Conservation (phyloP, 2,113 vertebrate species). For the Catharus fuscescens region DNA sequence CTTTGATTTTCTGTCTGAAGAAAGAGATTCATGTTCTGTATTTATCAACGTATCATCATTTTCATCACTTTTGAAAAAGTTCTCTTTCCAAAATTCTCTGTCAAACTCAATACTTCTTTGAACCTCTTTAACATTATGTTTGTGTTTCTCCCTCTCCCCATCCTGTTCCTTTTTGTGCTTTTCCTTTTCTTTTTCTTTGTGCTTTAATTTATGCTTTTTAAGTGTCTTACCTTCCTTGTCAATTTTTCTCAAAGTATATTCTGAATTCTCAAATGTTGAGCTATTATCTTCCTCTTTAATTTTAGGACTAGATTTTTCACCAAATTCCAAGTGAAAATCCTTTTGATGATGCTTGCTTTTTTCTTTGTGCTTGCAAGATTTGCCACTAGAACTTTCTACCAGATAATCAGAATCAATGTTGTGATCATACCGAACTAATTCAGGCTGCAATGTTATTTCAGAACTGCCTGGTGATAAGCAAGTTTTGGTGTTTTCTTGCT, state of each 20-base stretch:
- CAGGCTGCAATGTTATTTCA: conserved; percentile 82
- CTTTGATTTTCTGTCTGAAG: conserved; percentile 81
- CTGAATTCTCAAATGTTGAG: conserved; percentile 82
- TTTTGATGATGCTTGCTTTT: conserved; percentile 96
- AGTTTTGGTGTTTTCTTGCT: conserved; percentile 92
- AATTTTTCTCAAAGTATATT: conserved; percentile 85
- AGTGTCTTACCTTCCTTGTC: conserved; percentile 92
- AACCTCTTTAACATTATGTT: conserved; percentile 83
- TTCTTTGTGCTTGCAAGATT: conserved; percentile 94
- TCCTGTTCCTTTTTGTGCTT: conserved; percentile 91
- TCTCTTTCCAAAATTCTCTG: conserved; percentile 99
- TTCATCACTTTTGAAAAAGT: conserved; percentile 99
- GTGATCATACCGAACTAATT: conserved; percentile 87
- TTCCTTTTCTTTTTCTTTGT: conserved; percentile 91
- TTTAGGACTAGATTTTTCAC: conserved; percentile 84
- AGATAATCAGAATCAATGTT: conserved; percentile 87
- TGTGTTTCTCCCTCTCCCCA: conserved; percentile 88
- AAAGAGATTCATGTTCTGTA: conserved; percentile 80
- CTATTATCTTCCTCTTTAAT: conserved; percentile 85
- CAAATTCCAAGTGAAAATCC: conserved; percentile 84
- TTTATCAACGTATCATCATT: conserved; percentile 82
- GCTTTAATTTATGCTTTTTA: conserved; percentile 97
- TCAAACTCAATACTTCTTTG: conserved; percentile 96
- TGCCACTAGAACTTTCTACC: conserved; percentile 90
- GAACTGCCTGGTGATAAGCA: conserved; percentile 85